phyloP scores from a whole-genome alignment of 2,888 invertebrate species.

The Drosophila leonis region DNA sequence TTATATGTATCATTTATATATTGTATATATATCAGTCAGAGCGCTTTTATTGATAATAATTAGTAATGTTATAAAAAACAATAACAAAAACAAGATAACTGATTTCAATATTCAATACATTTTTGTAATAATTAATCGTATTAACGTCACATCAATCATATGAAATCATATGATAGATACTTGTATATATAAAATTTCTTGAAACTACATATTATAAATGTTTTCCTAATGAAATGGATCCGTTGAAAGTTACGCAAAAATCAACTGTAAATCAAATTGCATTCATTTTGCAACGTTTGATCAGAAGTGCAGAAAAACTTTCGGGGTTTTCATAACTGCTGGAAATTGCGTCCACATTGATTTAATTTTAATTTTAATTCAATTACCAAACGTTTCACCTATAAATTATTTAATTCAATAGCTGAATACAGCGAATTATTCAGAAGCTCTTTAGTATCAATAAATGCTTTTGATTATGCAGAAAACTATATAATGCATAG shows the following conservation, averaged over 20 bases:
- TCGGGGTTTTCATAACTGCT: neutral
- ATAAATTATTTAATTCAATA: neutral
- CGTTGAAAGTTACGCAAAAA: neutral
- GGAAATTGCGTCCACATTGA: neutral
- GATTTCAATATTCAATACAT: neutral
- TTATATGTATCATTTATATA: neutral
- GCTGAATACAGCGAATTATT: neutral
- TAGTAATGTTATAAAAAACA: neutral
- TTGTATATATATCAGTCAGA: neutral
- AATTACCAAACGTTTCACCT: neutral
- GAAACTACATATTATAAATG: neutral
- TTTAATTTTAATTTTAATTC: neutral
- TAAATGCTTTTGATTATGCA: neutral
- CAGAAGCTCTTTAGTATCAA: neutral
- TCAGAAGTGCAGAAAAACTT: neutral
- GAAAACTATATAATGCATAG: neutral
- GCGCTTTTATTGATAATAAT: neutral
- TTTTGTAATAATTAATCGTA: neutral
- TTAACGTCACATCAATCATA: neutral
- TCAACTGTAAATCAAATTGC: neutral
- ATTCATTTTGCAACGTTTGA: neutral
- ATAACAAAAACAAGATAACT: neutral
- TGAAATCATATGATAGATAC: neutral
- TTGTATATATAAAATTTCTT: neutral
- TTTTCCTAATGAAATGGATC: neutral